phyloP scores from a whole-genome alignment of 2,888 invertebrate genomes.

The Rotaria socialis region DNA sequence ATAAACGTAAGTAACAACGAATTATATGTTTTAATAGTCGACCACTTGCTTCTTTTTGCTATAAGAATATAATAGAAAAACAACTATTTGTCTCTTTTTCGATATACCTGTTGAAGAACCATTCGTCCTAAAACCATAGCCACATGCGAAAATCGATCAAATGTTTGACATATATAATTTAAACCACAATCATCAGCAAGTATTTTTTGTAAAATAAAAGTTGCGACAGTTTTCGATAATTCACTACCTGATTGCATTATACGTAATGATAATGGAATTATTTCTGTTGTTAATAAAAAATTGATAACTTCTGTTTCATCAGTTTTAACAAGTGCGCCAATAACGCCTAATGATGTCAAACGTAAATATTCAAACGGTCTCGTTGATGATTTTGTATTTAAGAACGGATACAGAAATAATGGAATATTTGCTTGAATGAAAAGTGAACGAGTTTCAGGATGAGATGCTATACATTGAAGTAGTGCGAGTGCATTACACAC shows the following conservation, averaged over 20 bases:
- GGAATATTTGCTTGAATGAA: slow-evolving; percentile 82
- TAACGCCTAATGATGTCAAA: slow-evolving; percentile 95
- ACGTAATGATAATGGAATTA: slow-evolving; percentile 91
- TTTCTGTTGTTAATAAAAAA: slow-evolving; percentile 94
- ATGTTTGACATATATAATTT: slow-evolving; percentile 96
- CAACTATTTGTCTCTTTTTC: neutral
- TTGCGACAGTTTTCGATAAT: slow-evolving; percentile 92
- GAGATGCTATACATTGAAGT: slow-evolving; percentile 96
- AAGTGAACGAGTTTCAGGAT: slow-evolving; percentile 85
- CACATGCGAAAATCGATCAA: slow-evolving; percentile 97
- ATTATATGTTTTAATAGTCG: slow-evolving; percentile 94
- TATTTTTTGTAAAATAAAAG: slow-evolving; percentile 97
- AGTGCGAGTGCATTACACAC: slow-evolving; percentile 97
- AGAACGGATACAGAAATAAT: slow-evolving; percentile 91
- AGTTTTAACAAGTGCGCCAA: slow-evolving; percentile 96
- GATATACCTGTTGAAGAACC: slow-evolving; percentile 37
- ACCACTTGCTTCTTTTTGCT: slow-evolving; percentile 80
- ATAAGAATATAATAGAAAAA: neutral
- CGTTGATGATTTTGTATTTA: slow-evolving; percentile 97
- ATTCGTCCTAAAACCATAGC: slow-evolving; percentile 80
- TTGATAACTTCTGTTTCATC: slow-evolving; percentile 98
- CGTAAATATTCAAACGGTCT: slow-evolving; percentile 96
- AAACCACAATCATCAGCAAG: slow-evolving; percentile 93
- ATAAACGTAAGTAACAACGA: slow-evolving; percentile 88
- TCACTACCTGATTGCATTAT: slow-evolving; percentile 99